A percentile compares a stretch with the other conserved stretches of the same genome.
These are phyloP conservation scores for Pimephales promelas DNA, from an alignment of 2,113 vertebrate species.

Conservation along the genomic window DNA sequence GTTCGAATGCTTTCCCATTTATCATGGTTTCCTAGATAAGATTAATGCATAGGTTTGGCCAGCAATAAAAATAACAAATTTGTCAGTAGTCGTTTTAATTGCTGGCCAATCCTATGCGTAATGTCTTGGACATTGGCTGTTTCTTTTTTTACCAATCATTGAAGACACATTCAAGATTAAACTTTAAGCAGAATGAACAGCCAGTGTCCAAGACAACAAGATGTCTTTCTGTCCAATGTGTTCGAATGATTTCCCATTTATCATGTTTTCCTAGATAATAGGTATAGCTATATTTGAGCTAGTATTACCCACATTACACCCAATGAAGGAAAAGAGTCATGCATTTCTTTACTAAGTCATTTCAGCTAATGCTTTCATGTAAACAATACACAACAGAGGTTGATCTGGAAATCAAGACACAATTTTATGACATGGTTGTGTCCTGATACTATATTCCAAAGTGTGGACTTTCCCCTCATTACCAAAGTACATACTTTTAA, in stretches of 20 bases:
- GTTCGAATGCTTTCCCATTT: neutral
- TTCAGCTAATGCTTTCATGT: neutral
- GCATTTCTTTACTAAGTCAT: neutral
- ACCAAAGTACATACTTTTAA: neutral
- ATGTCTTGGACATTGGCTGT: too few species aligned
- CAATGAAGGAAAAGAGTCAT: neutral
- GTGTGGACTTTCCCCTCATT: neutral
- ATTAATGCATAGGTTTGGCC: neutral
- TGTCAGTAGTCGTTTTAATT: too few species aligned
- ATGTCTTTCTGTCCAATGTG: too few species aligned
- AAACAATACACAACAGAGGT: neutral
- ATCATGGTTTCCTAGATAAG: neutral
- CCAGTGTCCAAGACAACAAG: too few species aligned
- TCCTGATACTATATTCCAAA: neutral
- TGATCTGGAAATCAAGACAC: neutral
- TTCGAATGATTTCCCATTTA: too few species aligned
- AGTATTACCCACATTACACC: neutral
- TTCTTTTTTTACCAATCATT: too few species aligned
- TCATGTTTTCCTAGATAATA: too few species aligned
- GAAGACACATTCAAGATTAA: too few species aligned
- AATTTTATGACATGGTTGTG: neutral
- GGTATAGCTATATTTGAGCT: neutral
- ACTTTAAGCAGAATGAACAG: too few species aligned
- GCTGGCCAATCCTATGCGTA: too few species aligned
- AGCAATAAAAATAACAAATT: constrained; percentile 7